Base-by-base conservation (phyloP, 1,140 invertebrate species). In the Chironomus striatipennis region DNA sequence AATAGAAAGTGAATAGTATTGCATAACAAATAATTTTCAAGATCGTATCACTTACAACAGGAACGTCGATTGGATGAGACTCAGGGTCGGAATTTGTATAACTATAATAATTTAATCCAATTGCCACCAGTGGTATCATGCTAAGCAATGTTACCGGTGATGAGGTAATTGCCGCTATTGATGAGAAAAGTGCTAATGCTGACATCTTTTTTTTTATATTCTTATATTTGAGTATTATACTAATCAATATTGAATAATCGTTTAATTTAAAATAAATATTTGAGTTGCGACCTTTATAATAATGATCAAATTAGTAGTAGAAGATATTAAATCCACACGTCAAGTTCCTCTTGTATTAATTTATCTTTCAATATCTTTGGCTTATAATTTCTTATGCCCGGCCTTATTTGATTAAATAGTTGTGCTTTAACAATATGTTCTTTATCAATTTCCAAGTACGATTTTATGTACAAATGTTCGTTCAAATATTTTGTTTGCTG, bases 21-120 rank as follows among this genome's bases (percentile, higher is more conserved):
- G 12, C 9, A 17, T 18, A 34, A 12, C 17, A 9, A 12, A 17
- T n/a, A n/a, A n/a, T 2, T 12, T 17, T 9, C 7, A 65, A 75
- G 73, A 75, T 70, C 20, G 75, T 74, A 15, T 1, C 76, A 86
- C 86, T 87, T 85, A 93, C 92, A 84, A 88, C 83, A 80, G 83
- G 84, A 67, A 87, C 85, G 79, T 93, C 88, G 74, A 87, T 85
- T 18, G 91, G 88, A 80, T 90, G 89, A 24, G 89, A 89, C 82
- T 96, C 93, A 73, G 93, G 93, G 83, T 95, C 93, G 75, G 89
- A 86, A 77, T 86, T 87, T 78, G 90, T 88, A 83, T 95, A 95
- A 78, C 90, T 88, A 84, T 92, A 90, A 80, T 90, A 91, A 74
- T 92, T 90, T 77, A 95, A 85, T 67, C 91, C 91, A 74, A 92